Evolutionary conservation across 1,140 invertebrate species (phyloP).

Genomic region (Drosophila bocki): DNA sequence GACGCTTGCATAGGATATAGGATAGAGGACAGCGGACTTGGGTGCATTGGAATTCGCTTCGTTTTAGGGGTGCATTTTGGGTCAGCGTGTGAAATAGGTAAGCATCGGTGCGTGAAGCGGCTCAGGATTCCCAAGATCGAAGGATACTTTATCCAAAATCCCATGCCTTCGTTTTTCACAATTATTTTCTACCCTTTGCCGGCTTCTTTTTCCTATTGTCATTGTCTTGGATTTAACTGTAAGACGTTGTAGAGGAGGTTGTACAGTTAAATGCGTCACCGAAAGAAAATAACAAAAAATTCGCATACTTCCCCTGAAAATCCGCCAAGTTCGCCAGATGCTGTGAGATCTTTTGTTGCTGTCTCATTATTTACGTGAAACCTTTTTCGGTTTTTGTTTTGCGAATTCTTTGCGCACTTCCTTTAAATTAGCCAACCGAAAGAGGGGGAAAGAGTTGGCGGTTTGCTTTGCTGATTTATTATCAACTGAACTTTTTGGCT

Average conservation of each 20-base stretch:
- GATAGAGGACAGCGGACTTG: constrained; percentile 37
- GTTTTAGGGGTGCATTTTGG: constrained; percentile 62
- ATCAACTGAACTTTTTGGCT: constrained; percentile 15
- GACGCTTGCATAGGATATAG: constrained; percentile 51
- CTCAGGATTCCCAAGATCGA: constrained; percentile 34
- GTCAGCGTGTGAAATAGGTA: constrained; percentile 67
- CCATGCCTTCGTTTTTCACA: constrained; percentile 35
- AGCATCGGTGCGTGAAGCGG: constrained; percentile 40
- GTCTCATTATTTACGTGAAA: constrained; percentile 48
- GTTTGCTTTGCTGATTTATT: constrained; percentile 30
- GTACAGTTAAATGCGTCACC: constrained; percentile 37
- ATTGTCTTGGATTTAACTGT: constrained; percentile 29
- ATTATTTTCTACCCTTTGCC: constrained; percentile 51
- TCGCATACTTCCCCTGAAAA: constrained; percentile 32
- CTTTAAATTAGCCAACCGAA: constrained; percentile 9
- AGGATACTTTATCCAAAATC: constrained; percentile 42
- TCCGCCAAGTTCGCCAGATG: constrained; percentile 16
- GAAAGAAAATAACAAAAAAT: constrained; percentile 17
- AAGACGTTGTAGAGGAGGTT: constrained; percentile 8
- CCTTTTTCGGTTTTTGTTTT: constrained; percentile 38
- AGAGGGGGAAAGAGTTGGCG: constrained; percentile 8
- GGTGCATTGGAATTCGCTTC: constrained; percentile 66
- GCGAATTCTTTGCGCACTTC: constrained; percentile 49
- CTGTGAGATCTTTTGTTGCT: constrained; percentile 51
- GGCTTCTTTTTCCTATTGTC: constrained; percentile 17